A percentile compares a stretch with the other conserved stretches of the same genome.
Evolutionary conservation across 2,888 invertebrate genomes (phyloP).

Genomic region (Tipula helvola): DNA sequence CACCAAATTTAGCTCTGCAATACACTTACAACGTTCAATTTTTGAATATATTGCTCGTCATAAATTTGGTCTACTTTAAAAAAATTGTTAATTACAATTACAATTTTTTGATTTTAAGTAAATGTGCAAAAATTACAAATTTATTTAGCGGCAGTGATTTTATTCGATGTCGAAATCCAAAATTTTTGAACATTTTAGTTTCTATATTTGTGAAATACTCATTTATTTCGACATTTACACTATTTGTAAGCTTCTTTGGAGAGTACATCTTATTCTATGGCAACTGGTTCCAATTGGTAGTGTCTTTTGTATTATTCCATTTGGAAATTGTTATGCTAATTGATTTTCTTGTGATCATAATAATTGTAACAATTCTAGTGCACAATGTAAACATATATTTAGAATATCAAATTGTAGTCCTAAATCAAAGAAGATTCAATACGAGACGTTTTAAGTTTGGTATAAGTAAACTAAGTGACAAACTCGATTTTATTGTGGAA

Average conservation of each 20-base stretch:
- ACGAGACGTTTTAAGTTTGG: not conserved
- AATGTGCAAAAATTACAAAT: not conserved
- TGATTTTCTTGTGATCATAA: not conserved
- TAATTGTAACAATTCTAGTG: not conserved
- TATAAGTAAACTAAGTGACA: not conserved
- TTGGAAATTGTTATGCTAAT: not conserved
- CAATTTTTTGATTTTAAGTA: not conserved
- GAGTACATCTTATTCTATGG: not conserved
- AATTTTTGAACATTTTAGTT: not conserved
- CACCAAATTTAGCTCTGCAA: not conserved
- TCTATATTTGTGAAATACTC: not conserved
- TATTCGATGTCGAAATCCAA: not conserved
- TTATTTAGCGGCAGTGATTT: not conserved
- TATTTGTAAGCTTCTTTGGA: not conserved
- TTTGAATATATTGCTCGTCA: not conserved
- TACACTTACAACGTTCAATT: not conserved
- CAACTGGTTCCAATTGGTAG: not conserved
- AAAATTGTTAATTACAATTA: not conserved
- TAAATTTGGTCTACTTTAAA: not conserved
- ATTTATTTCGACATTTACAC: not conserved
- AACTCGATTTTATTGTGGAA: not conserved
- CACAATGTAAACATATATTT: not conserved
- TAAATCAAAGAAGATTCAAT: not conserved
- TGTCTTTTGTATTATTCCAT: not conserved
- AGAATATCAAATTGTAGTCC: not conserved